phyloP scores from a whole-genome alignment of 2,113 vertebrate genomes.

The Clarias gariepinus region DNA sequence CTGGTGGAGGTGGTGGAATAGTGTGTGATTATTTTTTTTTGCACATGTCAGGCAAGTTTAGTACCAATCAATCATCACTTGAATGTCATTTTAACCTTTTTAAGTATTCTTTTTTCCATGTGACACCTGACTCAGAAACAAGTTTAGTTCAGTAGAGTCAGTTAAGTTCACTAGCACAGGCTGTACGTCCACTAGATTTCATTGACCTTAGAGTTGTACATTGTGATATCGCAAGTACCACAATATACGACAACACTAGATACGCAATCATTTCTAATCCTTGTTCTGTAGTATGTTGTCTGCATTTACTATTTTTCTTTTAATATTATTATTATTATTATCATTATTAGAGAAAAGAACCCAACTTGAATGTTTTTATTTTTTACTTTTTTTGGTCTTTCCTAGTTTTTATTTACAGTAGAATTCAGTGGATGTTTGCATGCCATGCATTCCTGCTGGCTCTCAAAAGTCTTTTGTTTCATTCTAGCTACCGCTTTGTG shows the following conservation, averaged over 20 bases:
- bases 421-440: neutral
- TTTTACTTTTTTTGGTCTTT: neutral
- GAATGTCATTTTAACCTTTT: neutral
- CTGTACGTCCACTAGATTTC: neutral
- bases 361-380: no score
- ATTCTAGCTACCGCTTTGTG: no score
- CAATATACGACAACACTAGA: no score
- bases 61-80: neutral
- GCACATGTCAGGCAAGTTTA: no score
- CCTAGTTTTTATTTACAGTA: neutral
- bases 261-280: neutral
- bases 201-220: neutral
- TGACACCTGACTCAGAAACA: no score
- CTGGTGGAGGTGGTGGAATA: neutral
- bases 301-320: neutral
- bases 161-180: neutral
- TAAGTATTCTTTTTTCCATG: neutral
- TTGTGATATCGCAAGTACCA: neutral
- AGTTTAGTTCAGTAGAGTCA: conserved; percentile 12
- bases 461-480: no score
- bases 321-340: no score
- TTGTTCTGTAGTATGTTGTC: neutral
- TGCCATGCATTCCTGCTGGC: no score
- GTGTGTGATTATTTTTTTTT: neutral
- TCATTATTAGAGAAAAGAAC: neutral